Base-by-base conservation (phyloP, 37 sponge, comb jelly and placozoan genomes). In the Geodia barretti region DNA sequence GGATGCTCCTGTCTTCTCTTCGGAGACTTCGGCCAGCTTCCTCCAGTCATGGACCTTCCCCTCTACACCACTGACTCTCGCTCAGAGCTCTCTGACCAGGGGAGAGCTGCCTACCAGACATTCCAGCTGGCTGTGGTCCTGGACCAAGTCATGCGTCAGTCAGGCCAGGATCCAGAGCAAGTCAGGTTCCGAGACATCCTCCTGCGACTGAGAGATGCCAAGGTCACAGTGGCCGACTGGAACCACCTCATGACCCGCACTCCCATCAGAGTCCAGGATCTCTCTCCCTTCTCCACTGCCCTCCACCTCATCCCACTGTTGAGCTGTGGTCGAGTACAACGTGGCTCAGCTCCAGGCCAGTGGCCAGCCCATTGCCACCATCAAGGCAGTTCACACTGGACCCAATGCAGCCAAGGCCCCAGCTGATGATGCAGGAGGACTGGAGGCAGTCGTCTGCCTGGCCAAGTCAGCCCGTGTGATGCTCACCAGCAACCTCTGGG, bases 311-410 rank as follows among this genome's bases (percentile, higher is more conserved):
- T 43, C 39, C 69, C 76, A 2, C 67, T 76, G 7, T 26, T 67
- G 28, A 70, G 65, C 37, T 21, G 86, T 79, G n/a, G 79, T 38
- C 0, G 80, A 86, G 60, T 31, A 73, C 79, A 86, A 79, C 34
- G 30, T 77, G 23, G 65, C 30, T n/a, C 77, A 77, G 70, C 37
- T 76, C 4, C 65, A 72, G 5, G 47, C 40, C 19, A 9, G 64
- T 41, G 42, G 73, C 30, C 68, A 78, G 1, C 89, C 89, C 28
- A 72, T 89, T 74, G 89, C 89, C 28, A 77, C 68, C 62, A 77
- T 89, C 29, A 77, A 89, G 33, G 84, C 84, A 47, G 59, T 74
- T 28, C 89, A 89, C 75, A 72, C 80, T 58, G 82, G 84, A 38
- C 60, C 83, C 2, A 72, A 83, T 79, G 84, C 84, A 36, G 9